Conservation (phyloP, 2,888 invertebrate genomes). For the Sinohyriopsis cumingii region DNA sequence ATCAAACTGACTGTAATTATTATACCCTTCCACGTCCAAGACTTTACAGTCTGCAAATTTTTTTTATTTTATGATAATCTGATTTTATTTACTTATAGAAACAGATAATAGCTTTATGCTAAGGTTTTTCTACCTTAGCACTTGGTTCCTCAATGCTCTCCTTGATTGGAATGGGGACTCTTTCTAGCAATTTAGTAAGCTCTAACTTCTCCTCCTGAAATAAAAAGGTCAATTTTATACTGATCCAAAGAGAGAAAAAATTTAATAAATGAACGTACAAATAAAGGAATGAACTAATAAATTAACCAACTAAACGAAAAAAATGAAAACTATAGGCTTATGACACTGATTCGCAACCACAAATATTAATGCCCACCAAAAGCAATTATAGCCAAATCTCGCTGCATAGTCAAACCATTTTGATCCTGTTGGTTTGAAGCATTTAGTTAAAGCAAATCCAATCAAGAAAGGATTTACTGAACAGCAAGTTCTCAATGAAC, state of each 20-base stretch:
- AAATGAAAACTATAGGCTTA: neutral
- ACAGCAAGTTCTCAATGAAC: no score
- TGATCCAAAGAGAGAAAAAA: no score
- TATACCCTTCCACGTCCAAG: no score
- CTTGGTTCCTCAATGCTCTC: conserved; percentile 98
- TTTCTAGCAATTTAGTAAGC: conserved; percentile 92
- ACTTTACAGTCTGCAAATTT: no score
- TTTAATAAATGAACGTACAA: neutral
- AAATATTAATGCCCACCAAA: no score
- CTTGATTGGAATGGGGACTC: conserved; percentile 99
- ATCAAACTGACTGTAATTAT: no score
- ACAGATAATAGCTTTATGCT: neutral
- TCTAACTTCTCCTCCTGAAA: conserved; percentile 93
- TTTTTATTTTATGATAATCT: neutral
- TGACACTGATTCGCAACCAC: no score
- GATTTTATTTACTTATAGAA: neutral
- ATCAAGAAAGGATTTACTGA: no score
- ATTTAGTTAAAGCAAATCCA: no score
- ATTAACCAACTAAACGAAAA: neutral
- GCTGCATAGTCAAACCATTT: no score
- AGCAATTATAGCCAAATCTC: no score
- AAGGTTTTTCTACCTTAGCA: conserved; percentile 79
- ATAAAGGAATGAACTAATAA: conserved; percentile 1
- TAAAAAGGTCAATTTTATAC: conserved; percentile 5
- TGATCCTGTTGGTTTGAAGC: no score